These are phyloP conservation scores for Arremon aurantiirostris DNA, from an alignment of 2,797 vertebrate species.

Conservation along the genomic window DNA sequence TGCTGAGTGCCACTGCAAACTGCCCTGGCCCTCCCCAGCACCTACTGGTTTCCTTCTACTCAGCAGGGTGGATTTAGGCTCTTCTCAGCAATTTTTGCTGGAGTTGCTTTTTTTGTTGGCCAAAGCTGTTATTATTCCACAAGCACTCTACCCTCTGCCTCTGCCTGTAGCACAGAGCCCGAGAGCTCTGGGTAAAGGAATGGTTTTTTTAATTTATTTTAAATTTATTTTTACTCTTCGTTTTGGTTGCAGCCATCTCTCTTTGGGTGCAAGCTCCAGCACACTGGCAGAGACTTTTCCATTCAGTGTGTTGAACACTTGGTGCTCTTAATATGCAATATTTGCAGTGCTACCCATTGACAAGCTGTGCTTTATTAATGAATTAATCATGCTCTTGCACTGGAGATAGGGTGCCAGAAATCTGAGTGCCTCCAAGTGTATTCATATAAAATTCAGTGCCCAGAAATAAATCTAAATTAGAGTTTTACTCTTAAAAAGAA, in stretches of 20 bases:
- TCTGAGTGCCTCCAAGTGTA: neutral
- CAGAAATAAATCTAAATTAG: neutral
- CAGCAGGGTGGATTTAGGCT: neutral
- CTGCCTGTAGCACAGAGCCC: neutral
- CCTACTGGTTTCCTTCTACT: slow-evolving; percentile 6
- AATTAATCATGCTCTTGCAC: slow-evolving; percentile 18
- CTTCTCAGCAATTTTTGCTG: slow-evolving; percentile 34
- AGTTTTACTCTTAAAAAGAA: neutral
- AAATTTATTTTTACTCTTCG: neutral
- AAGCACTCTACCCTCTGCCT: neutral
- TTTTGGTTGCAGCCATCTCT: neutral
- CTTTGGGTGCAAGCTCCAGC: neutral
- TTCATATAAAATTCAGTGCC: neutral
- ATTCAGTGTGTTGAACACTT: neutral
- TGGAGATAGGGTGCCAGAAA: neutral
- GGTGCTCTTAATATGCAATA: neutral
- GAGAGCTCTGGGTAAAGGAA: neutral
- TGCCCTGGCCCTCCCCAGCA: neutral
- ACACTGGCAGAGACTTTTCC: neutral
- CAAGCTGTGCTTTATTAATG: slow-evolving; percentile 24
- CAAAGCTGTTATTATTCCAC: neutral
- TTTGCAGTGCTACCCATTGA: neutral
- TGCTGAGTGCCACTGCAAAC: neutral
- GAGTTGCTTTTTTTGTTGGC: neutral
- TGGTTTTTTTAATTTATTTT: neutral